These are phyloP conservation scores for Serinus canaria DNA, from an alignment of 2,113 vertebrate species.

Conservation along the genomic window DNA sequence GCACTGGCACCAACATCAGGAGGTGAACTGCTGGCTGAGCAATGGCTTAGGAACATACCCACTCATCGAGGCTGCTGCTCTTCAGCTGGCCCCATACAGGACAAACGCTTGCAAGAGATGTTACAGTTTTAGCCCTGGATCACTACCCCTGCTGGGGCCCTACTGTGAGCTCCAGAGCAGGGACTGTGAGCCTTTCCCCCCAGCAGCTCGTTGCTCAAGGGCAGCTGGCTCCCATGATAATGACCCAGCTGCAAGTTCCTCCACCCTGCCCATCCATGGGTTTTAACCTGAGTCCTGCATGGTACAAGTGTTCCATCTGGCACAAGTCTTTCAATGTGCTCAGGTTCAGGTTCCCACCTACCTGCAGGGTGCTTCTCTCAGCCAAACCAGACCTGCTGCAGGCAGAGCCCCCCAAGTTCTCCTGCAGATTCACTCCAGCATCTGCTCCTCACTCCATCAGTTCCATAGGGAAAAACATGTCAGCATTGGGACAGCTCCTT, in stretches of 20 bases:
- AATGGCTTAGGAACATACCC: neutral
- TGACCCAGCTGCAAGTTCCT: neutral
- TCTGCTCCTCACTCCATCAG: neutral
- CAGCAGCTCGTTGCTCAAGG: neutral
- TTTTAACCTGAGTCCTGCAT: neutral
- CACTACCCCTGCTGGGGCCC: neutral
- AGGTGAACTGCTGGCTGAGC: neutral
- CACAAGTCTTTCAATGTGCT: neutral
- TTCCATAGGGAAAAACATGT: neutral
- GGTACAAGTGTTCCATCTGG: neutral
- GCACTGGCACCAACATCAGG: accelerated
- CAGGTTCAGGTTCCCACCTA: constrained; percentile 4
- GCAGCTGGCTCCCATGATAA: neutral
- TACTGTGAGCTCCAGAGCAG: neutral
- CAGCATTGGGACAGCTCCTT: neutral
- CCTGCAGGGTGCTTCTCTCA: neutral
- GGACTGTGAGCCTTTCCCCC: neutral
- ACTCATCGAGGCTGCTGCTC: accelerated
- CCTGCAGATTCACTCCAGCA: neutral
- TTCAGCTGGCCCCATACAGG: neutral
- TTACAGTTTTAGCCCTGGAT: neutral
- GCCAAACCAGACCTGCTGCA: neutral
- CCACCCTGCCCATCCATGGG: neutral
- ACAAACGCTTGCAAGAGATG: accelerated
- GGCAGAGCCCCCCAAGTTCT: neutral